phyloP scores from a whole-genome alignment of 2,888 invertebrate genomes.

The Drosophila formosana region DNA sequence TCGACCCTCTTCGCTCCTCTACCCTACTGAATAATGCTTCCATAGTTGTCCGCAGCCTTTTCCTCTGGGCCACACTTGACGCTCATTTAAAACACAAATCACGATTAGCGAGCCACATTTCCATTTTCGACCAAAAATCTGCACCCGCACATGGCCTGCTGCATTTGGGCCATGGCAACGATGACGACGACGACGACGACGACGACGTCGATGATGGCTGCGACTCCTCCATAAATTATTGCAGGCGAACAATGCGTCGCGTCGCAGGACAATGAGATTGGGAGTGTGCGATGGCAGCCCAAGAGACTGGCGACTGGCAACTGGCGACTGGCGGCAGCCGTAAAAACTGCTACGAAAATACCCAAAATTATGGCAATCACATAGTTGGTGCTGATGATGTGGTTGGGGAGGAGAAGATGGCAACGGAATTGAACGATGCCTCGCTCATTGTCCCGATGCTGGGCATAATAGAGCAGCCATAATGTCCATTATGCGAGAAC shows the following conservation, averaged over 20 bases:
- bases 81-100: slow-evolving; percentile 74
- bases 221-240: slow-evolving; percentile 54
- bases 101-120: slow-evolving; percentile 66
- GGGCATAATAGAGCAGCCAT: slow-evolving; percentile 80
- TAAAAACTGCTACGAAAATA: slow-evolving; percentile 55
- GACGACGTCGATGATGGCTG: background rate
- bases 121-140: slow-evolving; percentile 41
- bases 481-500: slow-evolving; percentile 85
- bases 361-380: slow-evolving; percentile 69
- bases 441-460: slow-evolving; percentile 61
- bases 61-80: background rate
- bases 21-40: background rate
- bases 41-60: background rate
- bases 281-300: slow-evolving; percentile 12
- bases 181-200: slow-evolving; percentile 14
- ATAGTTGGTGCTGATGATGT: background rate
- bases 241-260: slow-evolving; percentile 61
- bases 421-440: slow-evolving; percentile 47
- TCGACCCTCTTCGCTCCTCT: background rate
- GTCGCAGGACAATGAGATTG: slow-evolving; percentile 39
- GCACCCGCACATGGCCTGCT: slow-evolving; percentile 37
- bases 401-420: background rate
- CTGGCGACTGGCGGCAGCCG: background rate
- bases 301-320: slow-evolving; percentile 1
- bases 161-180: slow-evolving; percentile 33